Base-by-base conservation (phyloP, 1,140 invertebrate species). In the Drosophila orena region DNA sequence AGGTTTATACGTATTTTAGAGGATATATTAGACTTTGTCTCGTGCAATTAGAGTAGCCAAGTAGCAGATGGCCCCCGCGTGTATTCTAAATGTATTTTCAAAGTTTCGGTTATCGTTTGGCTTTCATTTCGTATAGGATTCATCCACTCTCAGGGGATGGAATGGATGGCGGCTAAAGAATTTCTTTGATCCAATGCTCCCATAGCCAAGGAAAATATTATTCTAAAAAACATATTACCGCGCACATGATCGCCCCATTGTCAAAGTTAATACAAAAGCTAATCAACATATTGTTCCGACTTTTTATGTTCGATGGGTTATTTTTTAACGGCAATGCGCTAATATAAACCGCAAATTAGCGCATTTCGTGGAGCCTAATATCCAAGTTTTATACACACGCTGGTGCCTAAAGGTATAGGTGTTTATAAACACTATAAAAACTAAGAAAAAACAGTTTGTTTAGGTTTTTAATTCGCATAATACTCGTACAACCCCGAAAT, bases 291-390 rank as follows among this genome's bases (percentile, higher is more conserved):
- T 54, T 53, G 17, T 53, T 46, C 37, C 22, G 17, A 49, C 38
- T 53, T 42, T 46, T 47, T 22, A 43, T 15, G n/a, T 55, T 30
- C 50, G 44, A 47, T 27, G 34, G 69, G 30, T 22, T 30, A 49
- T 65, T 59, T 68, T 50, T 76, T 76, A 57, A 54, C 73, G 38
- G 49, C 57, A 59, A 49, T 55, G 37, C 50, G 74, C 62, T 77
- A 77, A 76, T 58, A 53, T 38, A 49, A 77, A 77, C 73, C 44
- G 60, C 61, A 77, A 77, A 66, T 75, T 66, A 75, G 72, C 70
- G 38, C 20, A 53, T 47, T 20, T n/a, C 24, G 30, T 17, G 37
- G 24, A 50, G 56, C 30, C 30, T 10, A 22, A 61, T 60, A 50
- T 15, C 38, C 30, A 49, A 22, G 43, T 10, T 34, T 14, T 70